Evolutionary conservation across 2,888 invertebrate species (phyloP).

Genomic region (Nomada lathburiana): DNA sequence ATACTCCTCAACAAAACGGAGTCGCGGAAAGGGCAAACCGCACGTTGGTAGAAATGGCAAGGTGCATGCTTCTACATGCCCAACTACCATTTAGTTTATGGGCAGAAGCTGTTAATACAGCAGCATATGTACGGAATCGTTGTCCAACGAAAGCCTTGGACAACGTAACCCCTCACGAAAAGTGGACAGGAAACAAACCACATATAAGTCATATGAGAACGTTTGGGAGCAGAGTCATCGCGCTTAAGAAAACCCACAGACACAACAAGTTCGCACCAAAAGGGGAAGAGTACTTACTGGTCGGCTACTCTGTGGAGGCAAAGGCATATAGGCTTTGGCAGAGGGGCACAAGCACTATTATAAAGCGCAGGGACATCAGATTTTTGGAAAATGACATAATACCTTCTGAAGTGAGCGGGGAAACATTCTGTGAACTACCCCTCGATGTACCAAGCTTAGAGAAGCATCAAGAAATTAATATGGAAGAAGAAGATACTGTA

Average conservation of each 20-base stretch:
- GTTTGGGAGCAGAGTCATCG: slow-evolving; percentile 54
- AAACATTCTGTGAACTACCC: too few species aligned
- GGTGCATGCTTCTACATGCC: slow-evolving; percentile 68
- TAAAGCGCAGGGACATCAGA: not conserved
- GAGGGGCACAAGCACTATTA: not conserved
- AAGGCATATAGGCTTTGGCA: slow-evolving; percentile 59
- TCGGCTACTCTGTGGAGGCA: slow-evolving; percentile 59
- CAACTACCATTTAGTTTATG: slow-evolving; percentile 65
- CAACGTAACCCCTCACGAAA: slow-evolving; percentile 40
- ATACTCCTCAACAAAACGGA: slow-evolving; percentile 75
- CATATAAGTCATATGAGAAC: slow-evolving; percentile 57
- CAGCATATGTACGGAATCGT: slow-evolving; percentile 31
- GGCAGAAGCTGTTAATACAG: slow-evolving; percentile 67
- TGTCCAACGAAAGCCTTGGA: slow-evolving; percentile 42
- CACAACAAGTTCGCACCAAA: slow-evolving; percentile 60
- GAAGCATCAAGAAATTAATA: not conserved
- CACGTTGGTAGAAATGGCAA: slow-evolving; percentile 72
- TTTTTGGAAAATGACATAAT: not conserved
- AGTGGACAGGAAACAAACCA: slow-evolving; percentile 56
- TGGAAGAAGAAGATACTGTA: not conserved
- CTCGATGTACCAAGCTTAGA: too few species aligned
- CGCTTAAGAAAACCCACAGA: slow-evolving; percentile 31
- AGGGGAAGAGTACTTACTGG: slow-evolving; percentile 51
- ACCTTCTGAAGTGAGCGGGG: too few species aligned
- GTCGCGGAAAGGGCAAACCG: slow-evolving; percentile 73